Evolutionary conservation across 2,797 vertebrate genomes (phyloP).

Genomic region (Arnoldichthys spilopterus): DNA sequence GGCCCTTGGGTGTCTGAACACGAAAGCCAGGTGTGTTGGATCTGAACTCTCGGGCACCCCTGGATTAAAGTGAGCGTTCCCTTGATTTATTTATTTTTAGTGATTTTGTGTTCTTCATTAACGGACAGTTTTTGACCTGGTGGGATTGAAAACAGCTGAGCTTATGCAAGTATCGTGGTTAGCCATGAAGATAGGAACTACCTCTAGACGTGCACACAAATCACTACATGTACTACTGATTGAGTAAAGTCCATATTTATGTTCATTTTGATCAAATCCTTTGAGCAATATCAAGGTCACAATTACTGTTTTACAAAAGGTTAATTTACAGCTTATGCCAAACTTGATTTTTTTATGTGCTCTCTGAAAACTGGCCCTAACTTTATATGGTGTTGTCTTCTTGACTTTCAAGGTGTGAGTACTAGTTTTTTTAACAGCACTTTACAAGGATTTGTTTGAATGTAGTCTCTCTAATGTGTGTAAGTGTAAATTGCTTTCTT

Average conservation of each 20-base stretch:
- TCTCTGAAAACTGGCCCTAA: neutral
- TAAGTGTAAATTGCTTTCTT: conserved; percentile 2
- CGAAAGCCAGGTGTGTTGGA: too few species aligned
- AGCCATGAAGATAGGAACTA: conserved; percentile 28
- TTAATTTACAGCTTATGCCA: conserved; percentile 31
- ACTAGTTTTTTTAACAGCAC: conserved; percentile 51
- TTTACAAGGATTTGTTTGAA: conserved; percentile 50
- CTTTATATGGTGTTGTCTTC: conserved; percentile 32
- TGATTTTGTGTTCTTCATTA: neutral
- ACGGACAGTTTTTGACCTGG: neutral
- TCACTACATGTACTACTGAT: conserved; percentile 45
- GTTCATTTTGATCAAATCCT: neutral
- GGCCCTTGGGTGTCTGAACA: too few species aligned
- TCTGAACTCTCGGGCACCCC: too few species aligned
- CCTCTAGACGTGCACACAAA: conserved; percentile 40
- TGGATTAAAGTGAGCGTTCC: neutral
- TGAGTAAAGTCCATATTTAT: conserved; percentile 11
- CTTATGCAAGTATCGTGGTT: conserved; percentile 11
- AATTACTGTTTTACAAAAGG: neutral
- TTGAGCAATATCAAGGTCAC: conserved; percentile 14
- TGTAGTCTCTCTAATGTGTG: conserved; percentile 37
- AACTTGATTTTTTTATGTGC: neutral
- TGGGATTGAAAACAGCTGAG: neutral
- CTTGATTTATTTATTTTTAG: neutral
- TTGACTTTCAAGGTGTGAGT: conserved; percentile 33